phyloP scores from a whole-genome alignment of 2,797 vertebrate genomes.

The Ctenopoma kingsleyae region DNA sequence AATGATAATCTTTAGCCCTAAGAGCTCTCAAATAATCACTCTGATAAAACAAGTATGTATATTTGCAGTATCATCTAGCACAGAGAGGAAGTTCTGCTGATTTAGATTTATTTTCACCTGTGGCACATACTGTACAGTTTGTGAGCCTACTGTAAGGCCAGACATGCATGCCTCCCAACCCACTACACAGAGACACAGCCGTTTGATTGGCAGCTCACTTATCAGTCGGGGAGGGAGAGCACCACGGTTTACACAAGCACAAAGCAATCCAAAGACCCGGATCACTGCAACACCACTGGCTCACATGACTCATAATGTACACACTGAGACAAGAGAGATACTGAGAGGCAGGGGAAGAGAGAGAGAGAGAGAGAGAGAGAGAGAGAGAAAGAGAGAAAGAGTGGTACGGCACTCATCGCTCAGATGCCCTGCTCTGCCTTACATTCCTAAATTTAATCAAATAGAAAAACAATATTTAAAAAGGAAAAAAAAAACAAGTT shows the following conservation, averaged over 20 bases:
- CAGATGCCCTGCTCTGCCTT: not conserved
- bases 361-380: not conserved
- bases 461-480: constrained; percentile 9
- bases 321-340: constrained; percentile 39
- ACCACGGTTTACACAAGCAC: constrained; percentile 78
- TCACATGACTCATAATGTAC: constrained; percentile 75
- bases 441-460: constrained; percentile 15
- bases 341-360: constrained; percentile 10
- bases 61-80: not conserved
- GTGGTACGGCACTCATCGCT: not conserved
- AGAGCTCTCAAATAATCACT: not conserved
- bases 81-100: not conserved
- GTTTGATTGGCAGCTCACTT: constrained; percentile 76
- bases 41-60: not conserved
- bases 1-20: constrained; percentile 11
- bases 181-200: constrained; percentile 23
- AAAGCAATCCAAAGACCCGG: constrained; percentile 69
- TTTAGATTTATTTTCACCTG: constrained; percentile 21
- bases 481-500: constrained; percentile 24
- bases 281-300: constrained; percentile 64
- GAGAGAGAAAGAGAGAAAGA: not conserved
- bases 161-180: not conserved
- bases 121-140: constrained; percentile 21
- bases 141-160: constrained; percentile 21
- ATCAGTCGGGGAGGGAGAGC: constrained; percentile 73